Evolutionary conservation across 1,140 invertebrate genomes (phyloP), one percentile per base, ranked within the genome.

Genomic region (Penaeus chinensis): DNA sequence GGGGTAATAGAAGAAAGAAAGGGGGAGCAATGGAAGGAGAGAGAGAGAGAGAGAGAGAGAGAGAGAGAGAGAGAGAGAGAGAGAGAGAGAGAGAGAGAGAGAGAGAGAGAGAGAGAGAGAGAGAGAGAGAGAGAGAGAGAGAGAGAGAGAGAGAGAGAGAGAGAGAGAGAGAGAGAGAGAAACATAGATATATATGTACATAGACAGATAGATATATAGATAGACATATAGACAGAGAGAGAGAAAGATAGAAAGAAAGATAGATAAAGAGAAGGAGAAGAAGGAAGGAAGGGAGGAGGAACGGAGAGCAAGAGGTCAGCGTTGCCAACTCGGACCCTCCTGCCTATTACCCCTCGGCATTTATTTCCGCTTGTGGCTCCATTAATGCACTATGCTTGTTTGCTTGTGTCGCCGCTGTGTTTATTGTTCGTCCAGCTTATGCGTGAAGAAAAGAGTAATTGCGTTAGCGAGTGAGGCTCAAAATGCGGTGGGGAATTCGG

Each of bases 11-110:
- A 32, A 18, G 74, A 18, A 27, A 8, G 66, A 69, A 32, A 24
- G 22, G 27, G 74, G 54, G 22, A 24, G 54, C 32, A 47, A 77
- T 32, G 74, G 37, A 47, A 20, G 22, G 27, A 47, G 42, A 42
- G 22, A 76, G 71, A 10, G 19, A 76, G 71, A 76, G 71, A 76
- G 71, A 76, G 71, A 76, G 71, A 76, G 71, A 76, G 71, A 76
- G 71, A 76, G n/a, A 76, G 71, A 76, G 71, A 76, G 71, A 76
- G 71, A 76, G 71, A 76, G 71, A 76, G 71, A 76, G 71, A 76
- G 71, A 76, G 71, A 76, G 71, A 76, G 71, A 24, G 71, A 76
- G 71, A 76, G 71, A 24, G 71, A 76, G 71, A 24, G 71, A n/a
- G 71, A 66, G 63, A 66, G 63, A 66, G 63, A 66, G 63, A 66